Percentiles rank a stretch among this genome's conserved stretches.
phyloP scores from a whole-genome alignment of 2,797 vertebrate genomes.

The Vultur gryphus region DNA sequence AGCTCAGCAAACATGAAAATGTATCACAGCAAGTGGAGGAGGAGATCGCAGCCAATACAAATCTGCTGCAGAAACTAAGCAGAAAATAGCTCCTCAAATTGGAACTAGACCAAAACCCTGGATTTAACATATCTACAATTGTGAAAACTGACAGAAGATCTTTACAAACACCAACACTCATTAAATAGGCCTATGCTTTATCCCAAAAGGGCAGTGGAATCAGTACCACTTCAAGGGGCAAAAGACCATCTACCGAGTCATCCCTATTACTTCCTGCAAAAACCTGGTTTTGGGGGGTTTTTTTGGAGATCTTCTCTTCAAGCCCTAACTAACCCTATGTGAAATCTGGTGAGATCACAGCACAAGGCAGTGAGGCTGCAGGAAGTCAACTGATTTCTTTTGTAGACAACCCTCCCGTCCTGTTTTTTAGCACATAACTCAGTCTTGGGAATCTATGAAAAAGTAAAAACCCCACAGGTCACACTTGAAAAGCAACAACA shows the following conservation, averaged over 20 bases:
- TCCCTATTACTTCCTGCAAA: not conserved
- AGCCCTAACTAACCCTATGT: not conserved
- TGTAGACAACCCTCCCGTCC: not conserved
- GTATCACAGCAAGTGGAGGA: constrained; percentile 45
- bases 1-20: constrained; percentile 53
- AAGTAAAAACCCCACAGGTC: not conserved
- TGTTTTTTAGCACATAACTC: not conserved
- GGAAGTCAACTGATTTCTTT: not conserved
- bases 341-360: not conserved
- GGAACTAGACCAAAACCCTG: constrained; percentile 27
- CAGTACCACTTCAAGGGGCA: not conserved
- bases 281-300: not conserved
- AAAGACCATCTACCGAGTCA: not conserved
- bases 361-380: not conserved
- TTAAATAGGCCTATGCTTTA: not conserved
- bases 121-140: constrained; percentile 16
- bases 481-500: constrained; percentile 1
- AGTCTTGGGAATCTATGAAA: not conserved
- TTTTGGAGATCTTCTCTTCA: not conserved
- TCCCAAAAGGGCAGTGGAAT: not conserved
- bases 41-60: constrained; percentile 41
- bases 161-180: constrained; percentile 12
- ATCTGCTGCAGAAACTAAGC: constrained; percentile 55
- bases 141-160: constrained; percentile 49
- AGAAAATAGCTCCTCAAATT: constrained; percentile 44